Base-by-base conservation (phyloP, 2,797 vertebrate species). In the Sparus aurata region DNA sequence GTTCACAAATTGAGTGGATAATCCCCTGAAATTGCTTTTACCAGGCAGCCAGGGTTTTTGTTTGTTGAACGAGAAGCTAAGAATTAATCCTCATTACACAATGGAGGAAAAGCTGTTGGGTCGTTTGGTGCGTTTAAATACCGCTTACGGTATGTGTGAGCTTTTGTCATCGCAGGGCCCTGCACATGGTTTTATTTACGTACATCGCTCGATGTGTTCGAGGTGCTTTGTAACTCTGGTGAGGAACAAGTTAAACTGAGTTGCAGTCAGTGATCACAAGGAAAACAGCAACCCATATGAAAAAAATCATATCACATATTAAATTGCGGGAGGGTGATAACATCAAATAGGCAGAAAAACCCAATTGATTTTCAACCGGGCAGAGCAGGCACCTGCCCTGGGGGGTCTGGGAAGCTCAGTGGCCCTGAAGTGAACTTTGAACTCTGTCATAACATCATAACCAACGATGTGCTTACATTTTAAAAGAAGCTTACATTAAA, bases 51-150 rank as follows among this genome's bases (percentile, higher is more conserved):
- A 72, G 65, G 34, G 46, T 23, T 55, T 78, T 71, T 65, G 46
- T 76, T 82, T 78, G 45, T 52, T 46, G 64, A 22, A 69, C 12
- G 43, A 81, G 76, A 87, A 60, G 72, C 73, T 60, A 52, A 74
- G 65, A 87, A 78, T 85, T 85, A 88, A 83, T 74, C 63, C 73
- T 63, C 62, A 47, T 92, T 90, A 84, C 70, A 88, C 84, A 92
- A 91, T 67, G 52, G 13, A 70, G 59, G 53, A 61, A 84, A 85
- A 74, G 67, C 53, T 67, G 60, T 61, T 68, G n/a, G 61, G 41
- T 75, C 77, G 62, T 79, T 83, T 70, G 59, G 57, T 60, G 68
- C 49, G 27, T 68, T 73, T 62, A 60, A 54, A 38, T 15, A 57
- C 60, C 52, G 64, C 52, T 34, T 49, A 60, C 47, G 43, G 17